Evolutionary conservation across 2,797 vertebrate species (phyloP).

Genomic region (Sebastes trivittatus): DNA sequence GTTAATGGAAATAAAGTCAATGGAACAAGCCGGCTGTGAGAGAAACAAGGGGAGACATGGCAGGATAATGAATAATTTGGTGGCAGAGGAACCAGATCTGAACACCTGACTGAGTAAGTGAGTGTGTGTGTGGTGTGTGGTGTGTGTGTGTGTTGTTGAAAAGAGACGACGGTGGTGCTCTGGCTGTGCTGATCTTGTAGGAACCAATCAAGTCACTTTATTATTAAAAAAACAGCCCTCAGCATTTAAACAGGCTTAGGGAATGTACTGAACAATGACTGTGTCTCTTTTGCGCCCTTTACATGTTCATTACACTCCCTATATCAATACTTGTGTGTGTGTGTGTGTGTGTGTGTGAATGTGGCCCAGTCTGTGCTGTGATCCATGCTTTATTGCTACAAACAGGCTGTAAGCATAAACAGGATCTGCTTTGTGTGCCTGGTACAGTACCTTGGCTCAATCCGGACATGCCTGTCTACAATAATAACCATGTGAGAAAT

Average conservation of each 20-base stretch:
- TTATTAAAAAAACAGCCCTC: conserved; percentile 13
- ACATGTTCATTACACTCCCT: neutral
- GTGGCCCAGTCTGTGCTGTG: conserved; percentile 24
- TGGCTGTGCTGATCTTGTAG: conserved; percentile 7
- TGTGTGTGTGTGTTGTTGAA: conserved; percentile 5
- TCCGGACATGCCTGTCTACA: conserved; percentile 28
- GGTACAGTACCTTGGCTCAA: conserved; percentile 40
- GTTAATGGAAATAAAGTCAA: conserved; percentile 78
- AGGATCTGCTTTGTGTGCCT: conserved; percentile 59
- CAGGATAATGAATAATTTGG: conserved; percentile 80
- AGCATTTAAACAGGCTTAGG: neutral
- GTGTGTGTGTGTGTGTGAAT: neutral
- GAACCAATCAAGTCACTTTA: conserved; percentile 21
- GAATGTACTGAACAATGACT: neutral
- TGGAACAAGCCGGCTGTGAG: conserved; percentile 74
- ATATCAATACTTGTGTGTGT: neutral
- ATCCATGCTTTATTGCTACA: conserved; percentile 53
- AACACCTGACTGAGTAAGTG: conserved; percentile 63
- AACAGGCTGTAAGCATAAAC: conserved; percentile 54
- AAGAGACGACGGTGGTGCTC: neutral
- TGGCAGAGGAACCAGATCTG: conserved; percentile 74
- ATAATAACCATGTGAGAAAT: conserved; percentile 60
- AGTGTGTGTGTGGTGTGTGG: neutral
- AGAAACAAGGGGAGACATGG: conserved; percentile 78
- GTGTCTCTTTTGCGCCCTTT: neutral